Evolutionary conservation across 2,888 invertebrate species (phyloP), one percentile per base, ranked within the genome.

Genomic region (Gasteruption jaculator): DNA sequence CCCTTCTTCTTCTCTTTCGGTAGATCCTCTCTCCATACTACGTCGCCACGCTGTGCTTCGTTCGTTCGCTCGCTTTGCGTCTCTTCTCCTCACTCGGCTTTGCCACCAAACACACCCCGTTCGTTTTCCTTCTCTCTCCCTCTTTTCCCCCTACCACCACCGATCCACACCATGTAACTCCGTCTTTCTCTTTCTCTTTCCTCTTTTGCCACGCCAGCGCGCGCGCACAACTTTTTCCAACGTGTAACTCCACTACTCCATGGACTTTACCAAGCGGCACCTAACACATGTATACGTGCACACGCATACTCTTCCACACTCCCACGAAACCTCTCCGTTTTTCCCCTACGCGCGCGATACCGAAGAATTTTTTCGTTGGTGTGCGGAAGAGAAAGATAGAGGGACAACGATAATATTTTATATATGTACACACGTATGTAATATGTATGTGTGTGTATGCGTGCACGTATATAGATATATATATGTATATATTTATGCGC

Each of bases 111-210:
- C n/a, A n/a, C n/a, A n/a, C n/a, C n/a, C n/a, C n/a, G n/a, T 48
- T 56, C 53, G 45, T 45, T 50, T 57, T 61, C 60, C 60, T 58
- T 59, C 58, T 63, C 60, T 60, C 58, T 59, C 60, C 50, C 59
- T 59, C 53, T 49, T 51, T 50, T 49, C 54, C 57, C 60, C 57
- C n/a, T n/a, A n/a, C n/a, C 56, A 53, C 56, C 61, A 50, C 52
- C 55, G 52, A 56, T 53, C 47, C 38, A 24, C 37, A 21, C 57
- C 46, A 37, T 47, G 45, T 44, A 49, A 46, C 45, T 50, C 37
- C 40, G 46, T 48, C 48, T 47, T 45, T 50, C 48, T 46, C 36
- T 5, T n/a, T 11, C 29, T 41, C 36, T 37, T 22, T 26, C 29
- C 22, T 21, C n/a, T 3, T 43, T 16, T 26, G 30, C 20, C 45